A percentile compares a stretch with the other conserved stretches of the same genome.
Evolutionary conservation across 1,140 invertebrate species (phyloP).

Genomic region (Teleogryllus occipitalis): DNA sequence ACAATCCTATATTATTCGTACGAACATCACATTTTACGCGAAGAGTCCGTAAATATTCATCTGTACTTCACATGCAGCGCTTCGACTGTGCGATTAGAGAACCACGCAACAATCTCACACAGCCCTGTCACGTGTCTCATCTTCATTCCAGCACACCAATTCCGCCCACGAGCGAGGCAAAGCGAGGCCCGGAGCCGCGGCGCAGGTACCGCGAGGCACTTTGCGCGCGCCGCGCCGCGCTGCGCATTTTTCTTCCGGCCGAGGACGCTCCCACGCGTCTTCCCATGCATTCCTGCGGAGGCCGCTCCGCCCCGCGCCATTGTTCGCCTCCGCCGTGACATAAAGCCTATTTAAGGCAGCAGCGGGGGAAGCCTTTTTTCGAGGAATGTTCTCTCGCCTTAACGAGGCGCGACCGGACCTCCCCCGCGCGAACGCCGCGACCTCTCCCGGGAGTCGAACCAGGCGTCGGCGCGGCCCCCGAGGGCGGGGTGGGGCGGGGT

Average conservation of each 20-base stretch:
- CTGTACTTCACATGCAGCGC: too few relatives aligned
- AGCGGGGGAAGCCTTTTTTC: neutral
- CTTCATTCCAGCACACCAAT: too few relatives aligned
- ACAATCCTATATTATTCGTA: too few relatives aligned
- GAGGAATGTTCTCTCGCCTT: neutral
- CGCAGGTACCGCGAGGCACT: neutral
- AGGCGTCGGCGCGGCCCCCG: too few relatives aligned
- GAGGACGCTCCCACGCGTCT: neutral
- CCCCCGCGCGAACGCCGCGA: too few relatives aligned
- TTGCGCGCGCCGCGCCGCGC: too few relatives aligned
- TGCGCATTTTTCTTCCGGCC: neutral
- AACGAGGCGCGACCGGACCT: neutral
- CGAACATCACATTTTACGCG: too few relatives aligned
- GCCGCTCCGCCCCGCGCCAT: neutral
- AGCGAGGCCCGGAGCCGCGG: neutral
- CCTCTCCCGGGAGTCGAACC: neutral
- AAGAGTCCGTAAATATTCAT: too few relatives aligned
- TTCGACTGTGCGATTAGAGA: too few relatives aligned
- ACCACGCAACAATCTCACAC: too few relatives aligned
- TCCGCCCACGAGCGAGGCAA: neutral
- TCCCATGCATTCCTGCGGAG: neutral
- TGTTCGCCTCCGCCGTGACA: neutral
- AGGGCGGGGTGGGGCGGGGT: too few relatives aligned
- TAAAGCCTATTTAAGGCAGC: neutral
- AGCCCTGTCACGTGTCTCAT: too few relatives aligned